Percentiles rank a stretch among this genome's conserved stretches.
Conservation (phyloP, 1,140 invertebrate genomes). For the Penaeus chinensis region DNA sequence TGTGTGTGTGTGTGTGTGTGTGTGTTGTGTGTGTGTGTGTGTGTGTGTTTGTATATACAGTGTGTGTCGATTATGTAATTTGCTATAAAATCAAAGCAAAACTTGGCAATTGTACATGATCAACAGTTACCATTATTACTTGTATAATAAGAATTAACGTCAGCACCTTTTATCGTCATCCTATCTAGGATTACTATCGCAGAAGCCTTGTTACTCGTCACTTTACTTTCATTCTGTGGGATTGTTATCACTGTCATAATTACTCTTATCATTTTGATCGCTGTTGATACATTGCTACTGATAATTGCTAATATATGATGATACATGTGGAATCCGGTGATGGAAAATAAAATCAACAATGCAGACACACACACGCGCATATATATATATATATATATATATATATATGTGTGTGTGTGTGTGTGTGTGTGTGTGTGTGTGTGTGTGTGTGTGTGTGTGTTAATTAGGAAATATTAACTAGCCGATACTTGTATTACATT, state of each 20-base stretch:
- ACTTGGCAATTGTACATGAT: too few relatives aligned
- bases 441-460: conserved; percentile 26
- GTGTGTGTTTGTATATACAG: conserved; percentile 1
- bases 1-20: conserved; percentile 17
- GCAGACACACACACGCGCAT: background rate
- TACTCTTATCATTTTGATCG: too few relatives aligned
- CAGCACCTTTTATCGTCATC: too few relatives aligned
- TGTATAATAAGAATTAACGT: too few relatives aligned
- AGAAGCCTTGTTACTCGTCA: too few relatives aligned
- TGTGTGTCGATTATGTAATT: background rate
- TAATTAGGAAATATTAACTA: background rate
- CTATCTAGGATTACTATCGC: too few relatives aligned
- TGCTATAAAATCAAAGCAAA: too few relatives aligned
- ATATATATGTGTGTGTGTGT: conserved; percentile 14
- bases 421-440: conserved; percentile 14
- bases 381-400: background rate
- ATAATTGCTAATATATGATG: too few relatives aligned
- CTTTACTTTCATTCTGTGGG: too few relatives aligned
- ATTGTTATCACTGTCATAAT: too few relatives aligned
- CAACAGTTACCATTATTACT: too few relatives aligned
- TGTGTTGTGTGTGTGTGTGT: conserved; percentile 29
- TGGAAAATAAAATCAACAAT: background rate
- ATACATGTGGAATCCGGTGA: background rate
- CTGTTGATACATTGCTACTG: too few relatives aligned
- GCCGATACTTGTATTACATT: background rate